These are phyloP conservation scores for Percina caprodes DNA, from an alignment of 2,113 vertebrate genomes.

Conservation along the genomic window DNA sequence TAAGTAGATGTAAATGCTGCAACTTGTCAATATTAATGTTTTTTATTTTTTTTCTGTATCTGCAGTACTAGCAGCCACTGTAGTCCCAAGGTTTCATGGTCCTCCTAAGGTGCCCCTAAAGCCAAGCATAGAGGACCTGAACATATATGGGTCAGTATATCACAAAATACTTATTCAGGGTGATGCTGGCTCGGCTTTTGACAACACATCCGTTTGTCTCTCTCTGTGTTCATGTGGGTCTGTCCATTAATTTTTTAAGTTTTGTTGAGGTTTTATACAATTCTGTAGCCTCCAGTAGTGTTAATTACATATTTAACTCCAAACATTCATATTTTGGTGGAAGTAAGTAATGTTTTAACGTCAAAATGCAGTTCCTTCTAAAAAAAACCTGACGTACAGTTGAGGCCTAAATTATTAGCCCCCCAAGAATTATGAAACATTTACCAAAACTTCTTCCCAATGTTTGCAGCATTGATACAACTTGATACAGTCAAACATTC, in stretches of 20 bases:
- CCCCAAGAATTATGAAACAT: too few species aligned
- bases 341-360: too few species aligned
- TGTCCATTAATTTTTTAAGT: too few species aligned
- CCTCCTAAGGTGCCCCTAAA: constrained; percentile 85
- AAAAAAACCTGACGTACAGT: background rate
- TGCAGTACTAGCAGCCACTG: constrained; percentile 40
- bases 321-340: too few species aligned
- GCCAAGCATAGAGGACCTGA: constrained; percentile 92
- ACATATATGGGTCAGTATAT: constrained; percentile 90
- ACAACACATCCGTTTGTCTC: background rate
- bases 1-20: background rate
- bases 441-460: too few species aligned
- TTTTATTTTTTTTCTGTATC: constrained; percentile 3
- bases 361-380: too few species aligned
- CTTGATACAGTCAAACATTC: too few species aligned
- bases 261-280: too few species aligned
- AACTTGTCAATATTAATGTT: background rate
- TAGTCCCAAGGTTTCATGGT: constrained; percentile 73
- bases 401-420: too few species aligned
- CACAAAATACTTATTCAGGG: background rate
- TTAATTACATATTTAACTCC: too few species aligned
- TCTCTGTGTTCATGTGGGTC: background rate
- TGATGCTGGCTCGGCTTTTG: background rate
- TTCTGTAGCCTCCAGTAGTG: too few species aligned
- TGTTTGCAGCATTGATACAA: too few species aligned